Evolutionary conservation across 2,888 invertebrate species (phyloP).

Genomic region (Autographa pulchrina): DNA sequence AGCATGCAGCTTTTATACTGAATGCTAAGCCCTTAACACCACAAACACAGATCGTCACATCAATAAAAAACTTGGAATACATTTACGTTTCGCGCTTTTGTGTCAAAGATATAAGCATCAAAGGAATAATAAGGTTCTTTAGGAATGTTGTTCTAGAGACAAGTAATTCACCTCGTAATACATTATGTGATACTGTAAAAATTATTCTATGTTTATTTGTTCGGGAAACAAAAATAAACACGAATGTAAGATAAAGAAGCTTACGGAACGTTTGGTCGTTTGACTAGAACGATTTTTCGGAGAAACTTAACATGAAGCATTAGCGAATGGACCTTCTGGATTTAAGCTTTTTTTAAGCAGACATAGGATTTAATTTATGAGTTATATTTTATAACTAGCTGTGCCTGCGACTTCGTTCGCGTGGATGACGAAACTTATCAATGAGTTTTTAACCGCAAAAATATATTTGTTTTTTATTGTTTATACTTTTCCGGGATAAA

Average conservation of each 20-base stretch:
- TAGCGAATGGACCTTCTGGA: too few species aligned
- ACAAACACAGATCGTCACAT: neutral
- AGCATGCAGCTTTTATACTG: neutral
- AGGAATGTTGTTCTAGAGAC: slow-evolving; percentile 53
- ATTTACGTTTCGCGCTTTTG: slow-evolving; percentile 38
- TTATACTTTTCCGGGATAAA: too few species aligned
- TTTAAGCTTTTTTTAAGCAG: too few species aligned
- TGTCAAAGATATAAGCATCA: slow-evolving; percentile 58
- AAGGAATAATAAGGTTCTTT: slow-evolving; percentile 49
- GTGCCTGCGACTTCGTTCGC: too few species aligned
- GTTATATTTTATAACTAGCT: too few species aligned
- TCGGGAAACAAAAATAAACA: slow-evolving; percentile 49
- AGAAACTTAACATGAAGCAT: slow-evolving; percentile 14
- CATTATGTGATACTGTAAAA: slow-evolving; percentile 56
- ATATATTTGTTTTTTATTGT: too few species aligned
- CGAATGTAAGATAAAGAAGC: slow-evolving; percentile 41
- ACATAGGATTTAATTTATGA: too few species aligned
- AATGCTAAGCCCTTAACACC: neutral
- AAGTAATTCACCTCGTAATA: slow-evolving; percentile 60
- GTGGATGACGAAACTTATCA: too few species aligned
- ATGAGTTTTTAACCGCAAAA: too few species aligned
- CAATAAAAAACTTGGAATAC: slow-evolving; percentile 36
- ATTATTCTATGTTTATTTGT: slow-evolving; percentile 65
- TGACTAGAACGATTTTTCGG: slow-evolving; percentile 30
- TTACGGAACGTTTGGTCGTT: slow-evolving; percentile 29